These are phyloP conservation scores for Parnassius orleans DNA, from an alignment of 2,888 invertebrate species.

Conservation along the genomic window DNA sequence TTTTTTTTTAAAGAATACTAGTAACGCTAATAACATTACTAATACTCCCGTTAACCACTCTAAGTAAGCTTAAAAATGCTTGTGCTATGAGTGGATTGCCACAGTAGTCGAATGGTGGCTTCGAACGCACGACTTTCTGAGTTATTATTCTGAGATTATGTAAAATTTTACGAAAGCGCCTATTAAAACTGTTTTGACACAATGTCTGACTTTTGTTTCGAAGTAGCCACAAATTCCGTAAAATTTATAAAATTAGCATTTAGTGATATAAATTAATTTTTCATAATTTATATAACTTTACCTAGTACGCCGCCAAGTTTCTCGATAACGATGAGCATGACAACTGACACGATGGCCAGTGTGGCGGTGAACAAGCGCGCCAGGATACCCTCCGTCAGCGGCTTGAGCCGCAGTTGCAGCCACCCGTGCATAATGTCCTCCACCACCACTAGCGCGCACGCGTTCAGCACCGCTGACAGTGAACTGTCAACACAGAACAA, in stretches of 20 bases:
- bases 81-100: no score
- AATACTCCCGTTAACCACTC: no score
- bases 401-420: slow-evolving; percentile 82
- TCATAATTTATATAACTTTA: slow-evolving; percentile 50
- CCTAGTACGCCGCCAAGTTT: slow-evolving; percentile 90
- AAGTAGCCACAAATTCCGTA: no score
- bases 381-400: slow-evolving; percentile 81
- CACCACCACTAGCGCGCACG: slow-evolving; percentile 90
- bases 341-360: slow-evolving; percentile 83
- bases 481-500: slow-evolving; percentile 80
- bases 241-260: no score
- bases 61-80: no score
- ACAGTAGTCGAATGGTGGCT: background rate
- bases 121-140: no score
- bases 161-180: slow-evolving; percentile 3
- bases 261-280: no score
- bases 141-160: background rate
- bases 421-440: slow-evolving; percentile 91
- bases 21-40: no score
- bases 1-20: no score
- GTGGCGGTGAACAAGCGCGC: slow-evolving; percentile 83
- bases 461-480: slow-evolving; percentile 93
- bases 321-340: slow-evolving; percentile 85
- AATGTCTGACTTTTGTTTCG: background rate
- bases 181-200: slow-evolving; percentile 1